Evolutionary conservation across 2,113 vertebrate genomes (phyloP), one percentile per base, ranked within the genome.

Genomic region (Siniperca knerii): DNA sequence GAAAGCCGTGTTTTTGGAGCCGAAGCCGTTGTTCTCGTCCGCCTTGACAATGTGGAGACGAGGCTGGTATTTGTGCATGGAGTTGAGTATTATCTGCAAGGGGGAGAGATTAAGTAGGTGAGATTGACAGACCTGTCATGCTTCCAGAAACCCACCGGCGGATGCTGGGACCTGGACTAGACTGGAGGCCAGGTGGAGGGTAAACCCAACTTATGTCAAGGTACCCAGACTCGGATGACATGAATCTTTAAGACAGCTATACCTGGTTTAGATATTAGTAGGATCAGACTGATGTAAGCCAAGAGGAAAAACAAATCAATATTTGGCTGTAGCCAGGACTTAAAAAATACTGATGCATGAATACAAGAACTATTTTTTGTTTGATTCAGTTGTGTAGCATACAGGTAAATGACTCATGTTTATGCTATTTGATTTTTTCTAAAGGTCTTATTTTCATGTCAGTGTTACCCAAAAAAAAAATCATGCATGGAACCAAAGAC

Each of bases 1-100:
- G 94, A 99, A 99, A 9, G 97, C 97, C 0, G 98, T 99, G 92
- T 98, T 98, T 92, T 97, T 98, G 20, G 98, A 99, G 78, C 97
- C 97, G 55, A 99, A 99, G 44, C 98, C 98, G 71, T 99, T 99
- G 94, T 98, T 98, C 95, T 99, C 98, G 4, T 99, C 98, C 0
- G 98, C 98, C 89, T 99, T 99, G 79, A 99, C 98, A 21, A 99
- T 98, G 85, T 99, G 98, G 58, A 99, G 96, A 78, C 98, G 95
- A 21, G 98, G 98, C 92, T 99, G 98, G 93, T 99, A 99, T 67
- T 99, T 99, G 95, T 99, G 98, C 98, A 99, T 99, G 90, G 98
- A 99, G 95, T 99, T 99, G 37, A 99, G 95, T 87, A 99, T 99
- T 92, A 99, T 99, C 98, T 99, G 86, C 50, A 78, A 15, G 40